A percentile compares a stretch with the other conserved stretches of the same genome.
Conservation (phyloP, 2,888 invertebrate genomes). For the Ernsta delagoae region DNA sequence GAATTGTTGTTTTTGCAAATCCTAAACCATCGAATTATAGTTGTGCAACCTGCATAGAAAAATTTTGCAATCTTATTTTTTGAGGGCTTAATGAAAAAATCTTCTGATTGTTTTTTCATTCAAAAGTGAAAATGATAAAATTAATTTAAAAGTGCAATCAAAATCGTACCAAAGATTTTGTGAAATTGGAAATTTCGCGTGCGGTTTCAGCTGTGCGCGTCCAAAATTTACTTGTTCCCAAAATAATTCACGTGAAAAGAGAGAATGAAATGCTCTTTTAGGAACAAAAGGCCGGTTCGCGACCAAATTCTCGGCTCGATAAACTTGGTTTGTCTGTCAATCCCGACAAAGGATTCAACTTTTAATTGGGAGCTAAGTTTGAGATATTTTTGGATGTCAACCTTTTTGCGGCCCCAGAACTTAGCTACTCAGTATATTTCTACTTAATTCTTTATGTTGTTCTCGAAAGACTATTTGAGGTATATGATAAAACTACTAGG, state of each 20-base stretch:
- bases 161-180: not conserved
- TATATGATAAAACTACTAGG: too few species aligned
- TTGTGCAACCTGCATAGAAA: too few species aligned
- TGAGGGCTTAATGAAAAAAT: too few species aligned
- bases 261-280: not conserved
- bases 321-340: slow-evolving; percentile 28
- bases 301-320: slow-evolving; percentile 21
- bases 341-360: slow-evolving; percentile 31
- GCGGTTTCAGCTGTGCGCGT: not conserved
- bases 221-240: slow-evolving; percentile 2
- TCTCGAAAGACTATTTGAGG: too few species aligned
- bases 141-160: slow-evolving; percentile 1
- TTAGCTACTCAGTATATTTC: too few species aligned
- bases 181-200: not conserved
- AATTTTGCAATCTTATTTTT: too few species aligned
- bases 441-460: too few species aligned
- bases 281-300: slow-evolving; percentile 14
- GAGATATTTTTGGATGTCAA: slow-evolving; percentile 41
- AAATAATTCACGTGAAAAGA: slow-evolving; percentile 7
- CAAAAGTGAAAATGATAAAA: not conserved
- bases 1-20: too few species aligned
- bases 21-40: too few species aligned
- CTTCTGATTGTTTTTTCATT: too few species aligned
- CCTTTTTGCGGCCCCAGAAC: too few species aligned
- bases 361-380: slow-evolving; percentile 39